Evolutionary conservation across 2,797 vertebrate genomes (phyloP), one percentile per base, ranked within the genome.

Genomic region (Malacoctenus gilli): DNA sequence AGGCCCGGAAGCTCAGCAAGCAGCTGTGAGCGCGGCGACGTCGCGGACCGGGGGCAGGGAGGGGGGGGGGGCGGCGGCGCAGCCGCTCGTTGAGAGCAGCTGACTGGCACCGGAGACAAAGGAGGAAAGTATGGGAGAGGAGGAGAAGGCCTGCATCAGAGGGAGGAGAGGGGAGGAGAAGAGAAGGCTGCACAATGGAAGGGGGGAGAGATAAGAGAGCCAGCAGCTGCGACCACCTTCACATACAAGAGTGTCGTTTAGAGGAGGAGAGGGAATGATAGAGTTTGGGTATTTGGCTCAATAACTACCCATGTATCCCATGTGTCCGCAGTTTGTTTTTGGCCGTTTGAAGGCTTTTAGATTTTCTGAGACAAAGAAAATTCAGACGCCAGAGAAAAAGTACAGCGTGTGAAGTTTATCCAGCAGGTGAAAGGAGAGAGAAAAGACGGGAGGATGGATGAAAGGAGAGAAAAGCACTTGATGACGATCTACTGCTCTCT

Each of bases 1-100:
- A 93, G 74, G 80, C 83, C 0, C 79, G 87, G 4, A 93, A 92
- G 63, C 89, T 93, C 72, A 92, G 91, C 83, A 93, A 85, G 61
- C 89, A 91, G 38, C 87, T 93, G 49, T 93, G 81, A 93, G 59
- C 41, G 13, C 38, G 28, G 22, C 4, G 8, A 11, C 1, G 51
- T 32, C 14, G 20, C 5, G 21, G 52, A 44, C 30, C 22, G 8
- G 22, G 22, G 22, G 4, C 8, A 8, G n/a, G n/a, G n/a, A n/a
- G n/a, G n/a, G n/a, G n/a, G n/a, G n/a, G n/a, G n/a, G n/a, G n/a
- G n/a, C n/a, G 41, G 34, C 37, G 14, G 21, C 4, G 4, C 49
- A 35, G 30, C 25, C 9, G 11, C 37, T 8, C 16, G 1, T 4
- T 9, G 13, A 32, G 30, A 56, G 1, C 8, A 8, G 11, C 16